These are phyloP conservation scores for Etheostoma cragini DNA, from an alignment of 2,113 vertebrate species.

Conservation along the genomic window DNA sequence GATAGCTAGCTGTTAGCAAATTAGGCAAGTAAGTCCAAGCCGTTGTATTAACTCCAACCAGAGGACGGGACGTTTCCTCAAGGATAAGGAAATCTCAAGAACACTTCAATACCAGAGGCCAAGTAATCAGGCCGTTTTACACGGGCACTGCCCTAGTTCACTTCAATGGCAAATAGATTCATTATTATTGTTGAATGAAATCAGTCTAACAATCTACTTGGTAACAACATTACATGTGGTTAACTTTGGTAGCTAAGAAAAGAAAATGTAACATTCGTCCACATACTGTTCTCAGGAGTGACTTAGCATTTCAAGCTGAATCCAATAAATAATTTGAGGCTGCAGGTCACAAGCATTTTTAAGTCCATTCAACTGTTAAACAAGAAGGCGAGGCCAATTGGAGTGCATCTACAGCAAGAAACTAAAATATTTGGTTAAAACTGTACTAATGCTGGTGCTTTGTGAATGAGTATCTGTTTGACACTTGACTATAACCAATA, in stretches of 20 bases:
- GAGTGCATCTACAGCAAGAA: background rate
- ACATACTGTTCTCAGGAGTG: background rate
- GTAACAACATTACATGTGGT: background rate
- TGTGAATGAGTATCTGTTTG: background rate
- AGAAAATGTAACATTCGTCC: background rate
- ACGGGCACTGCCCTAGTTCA: background rate
- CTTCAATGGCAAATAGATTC: background rate
- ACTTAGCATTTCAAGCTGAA: conserved; percentile 21
- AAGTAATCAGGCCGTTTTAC: no score
- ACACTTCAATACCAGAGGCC: no score
- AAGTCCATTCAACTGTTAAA: background rate
- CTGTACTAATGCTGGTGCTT: background rate
- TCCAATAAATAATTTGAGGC: background rate
- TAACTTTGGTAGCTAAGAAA: background rate
- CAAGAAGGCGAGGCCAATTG: background rate
- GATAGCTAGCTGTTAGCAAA: no score
- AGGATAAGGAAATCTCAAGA: no score
- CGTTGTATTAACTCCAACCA: no score
- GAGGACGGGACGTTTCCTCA: no score
- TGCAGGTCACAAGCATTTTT: background rate
- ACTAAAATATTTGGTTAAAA: background rate
- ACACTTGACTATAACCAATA: background rate
- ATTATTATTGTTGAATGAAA: background rate
- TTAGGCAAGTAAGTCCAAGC: no score
- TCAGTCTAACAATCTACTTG: background rate